Conservation (phyloP, 1,140 invertebrate genomes). For the Thalassaphorura encarpata region DNA sequence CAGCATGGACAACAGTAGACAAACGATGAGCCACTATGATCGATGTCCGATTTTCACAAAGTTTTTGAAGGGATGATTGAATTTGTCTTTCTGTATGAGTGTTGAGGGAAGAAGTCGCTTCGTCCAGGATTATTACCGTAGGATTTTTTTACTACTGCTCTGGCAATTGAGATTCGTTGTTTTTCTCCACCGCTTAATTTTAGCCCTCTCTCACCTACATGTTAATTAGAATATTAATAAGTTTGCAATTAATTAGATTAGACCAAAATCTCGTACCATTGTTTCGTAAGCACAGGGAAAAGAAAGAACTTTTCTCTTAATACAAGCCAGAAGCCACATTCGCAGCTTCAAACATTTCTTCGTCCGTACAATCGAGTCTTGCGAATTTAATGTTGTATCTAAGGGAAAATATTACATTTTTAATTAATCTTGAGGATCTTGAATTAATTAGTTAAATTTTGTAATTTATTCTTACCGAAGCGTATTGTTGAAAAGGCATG, state of each 20-base stretch:
- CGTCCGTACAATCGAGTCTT: conserved; percentile 37
- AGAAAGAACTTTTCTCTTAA: conserved; percentile 46
- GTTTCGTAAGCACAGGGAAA: conserved; percentile 44
- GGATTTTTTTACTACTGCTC: conserved; percentile 45
- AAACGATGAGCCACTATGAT: conserved; percentile 48
- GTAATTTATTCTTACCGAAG: conserved; percentile 37
- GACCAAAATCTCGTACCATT: conserved; percentile 19
- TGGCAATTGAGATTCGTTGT: conserved; percentile 46
- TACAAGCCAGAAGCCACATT: conserved; percentile 47
- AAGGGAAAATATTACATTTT: conserved; percentile 1
- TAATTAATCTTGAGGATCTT: not conserved
- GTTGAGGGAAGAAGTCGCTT: conserved; percentile 44
- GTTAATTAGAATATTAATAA: not conserved
- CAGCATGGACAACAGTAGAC: conserved; percentile 47
- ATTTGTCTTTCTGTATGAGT: conserved; percentile 74
- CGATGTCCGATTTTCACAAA: conserved; percentile 44
- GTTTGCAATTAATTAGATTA: not conserved
- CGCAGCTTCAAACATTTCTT: conserved; percentile 47
- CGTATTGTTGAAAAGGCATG: conserved; percentile 50
- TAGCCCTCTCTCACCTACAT: conserved; percentile 69
- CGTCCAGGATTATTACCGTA: conserved; percentile 42
- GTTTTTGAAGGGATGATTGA: conserved; percentile 43
- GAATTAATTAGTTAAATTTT: not conserved
- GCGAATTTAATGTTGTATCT: conserved; percentile 53
- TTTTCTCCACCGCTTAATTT: conserved; percentile 55